A percentile compares a stretch with the other conserved stretches of the same genome.
Evolutionary conservation across 2,113 vertebrate genomes (phyloP).

Genomic region (Protomyctophum bolini): DNA sequence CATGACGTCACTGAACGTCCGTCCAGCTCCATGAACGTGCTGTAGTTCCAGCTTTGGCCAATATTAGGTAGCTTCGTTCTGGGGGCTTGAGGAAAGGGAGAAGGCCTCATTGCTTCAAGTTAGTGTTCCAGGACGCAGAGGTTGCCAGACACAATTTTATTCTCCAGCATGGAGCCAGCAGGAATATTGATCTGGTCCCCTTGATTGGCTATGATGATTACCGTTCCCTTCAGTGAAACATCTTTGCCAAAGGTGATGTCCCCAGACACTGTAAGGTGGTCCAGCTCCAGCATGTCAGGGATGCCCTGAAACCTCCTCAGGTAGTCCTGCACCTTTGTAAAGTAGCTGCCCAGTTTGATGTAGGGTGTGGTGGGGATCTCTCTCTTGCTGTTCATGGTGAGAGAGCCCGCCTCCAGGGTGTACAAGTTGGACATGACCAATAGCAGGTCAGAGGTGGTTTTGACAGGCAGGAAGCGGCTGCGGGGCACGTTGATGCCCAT

Average conservation of each 20-base stretch:
- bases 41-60: too few species aligned
- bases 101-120: conserved; percentile 44
- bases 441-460: conserved; percentile 96
- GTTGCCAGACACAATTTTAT: conserved; percentile 98
- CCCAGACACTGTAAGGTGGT: conserved; percentile 97
- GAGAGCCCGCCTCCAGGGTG: conserved; percentile 93
- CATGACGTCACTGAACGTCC: too few species aligned
- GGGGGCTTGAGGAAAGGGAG: not conserved
- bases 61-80: too few species aligned
- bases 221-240: conserved; percentile 97
- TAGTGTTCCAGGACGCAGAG: conserved; percentile 97
- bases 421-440: conserved; percentile 99
- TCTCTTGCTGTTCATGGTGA: conserved; percentile 95
- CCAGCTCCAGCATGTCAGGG: conserved; percentile 97
- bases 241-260: conserved; percentile 98
- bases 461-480: conserved; percentile 97
- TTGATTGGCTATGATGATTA: conserved; percentile 98
- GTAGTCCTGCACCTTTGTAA: conserved; percentile 98
- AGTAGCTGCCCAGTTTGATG: conserved; percentile 97
- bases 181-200: conserved; percentile 98
- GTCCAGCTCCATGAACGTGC: too few species aligned
- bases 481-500: conserved; percentile 97
- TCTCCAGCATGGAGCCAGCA: conserved; percentile 93
- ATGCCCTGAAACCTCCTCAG: conserved; percentile 96
- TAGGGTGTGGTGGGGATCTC: conserved; percentile 96